A percentile compares a stretch with the other conserved stretches of the same genome.
Conservation (phyloP, 2,113 vertebrate species). For the Lota lota region DNA sequence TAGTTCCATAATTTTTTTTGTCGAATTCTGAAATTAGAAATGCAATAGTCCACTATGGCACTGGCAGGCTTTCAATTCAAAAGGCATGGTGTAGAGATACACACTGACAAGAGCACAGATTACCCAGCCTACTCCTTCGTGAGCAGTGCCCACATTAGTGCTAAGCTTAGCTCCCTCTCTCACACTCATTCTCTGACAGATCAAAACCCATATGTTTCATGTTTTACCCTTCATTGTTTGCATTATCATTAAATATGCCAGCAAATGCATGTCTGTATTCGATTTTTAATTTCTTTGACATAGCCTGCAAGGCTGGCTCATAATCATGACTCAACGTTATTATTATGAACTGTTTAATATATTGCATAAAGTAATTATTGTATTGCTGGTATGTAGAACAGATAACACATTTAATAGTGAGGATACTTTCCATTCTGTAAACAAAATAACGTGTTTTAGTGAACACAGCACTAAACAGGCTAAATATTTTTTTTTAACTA, state of each 20-base stretch:
- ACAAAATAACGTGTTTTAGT: too few species aligned
- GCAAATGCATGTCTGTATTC: conserved; percentile 29
- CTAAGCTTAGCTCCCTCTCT: conserved; percentile 29
- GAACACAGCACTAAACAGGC: too few species aligned
- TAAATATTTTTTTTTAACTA: too few species aligned
- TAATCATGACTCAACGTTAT: conserved; percentile 9
- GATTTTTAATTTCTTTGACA: conserved; percentile 36
- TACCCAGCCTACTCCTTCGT: conserved; percentile 48
- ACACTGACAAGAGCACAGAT: conserved; percentile 58
- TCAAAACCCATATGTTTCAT: conserved; percentile 21
- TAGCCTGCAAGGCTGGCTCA: conserved; percentile 24
- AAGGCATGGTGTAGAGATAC: conserved; percentile 41
- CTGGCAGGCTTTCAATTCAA: conserved; percentile 34
- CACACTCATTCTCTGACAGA: conserved; percentile 24
- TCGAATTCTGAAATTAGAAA: conserved; percentile 38
- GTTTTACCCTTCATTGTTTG: conserved; percentile 13
- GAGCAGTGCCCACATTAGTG: conserved; percentile 33
- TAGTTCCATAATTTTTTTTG: neutral
- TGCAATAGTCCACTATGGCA: conserved; percentile 22
- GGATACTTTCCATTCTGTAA: conserved; percentile 3
- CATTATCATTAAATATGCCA: conserved; percentile 8
- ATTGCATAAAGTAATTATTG: conserved; percentile 1
- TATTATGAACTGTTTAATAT: conserved; percentile 23
- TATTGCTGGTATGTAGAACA: conserved; percentile 29
- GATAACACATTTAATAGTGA: conserved; percentile 36